Evolutionary conservation across 2,797 vertebrate species (phyloP), one percentile per base, ranked within the genome.

Genomic region (Etheostoma nigrum): DNA sequence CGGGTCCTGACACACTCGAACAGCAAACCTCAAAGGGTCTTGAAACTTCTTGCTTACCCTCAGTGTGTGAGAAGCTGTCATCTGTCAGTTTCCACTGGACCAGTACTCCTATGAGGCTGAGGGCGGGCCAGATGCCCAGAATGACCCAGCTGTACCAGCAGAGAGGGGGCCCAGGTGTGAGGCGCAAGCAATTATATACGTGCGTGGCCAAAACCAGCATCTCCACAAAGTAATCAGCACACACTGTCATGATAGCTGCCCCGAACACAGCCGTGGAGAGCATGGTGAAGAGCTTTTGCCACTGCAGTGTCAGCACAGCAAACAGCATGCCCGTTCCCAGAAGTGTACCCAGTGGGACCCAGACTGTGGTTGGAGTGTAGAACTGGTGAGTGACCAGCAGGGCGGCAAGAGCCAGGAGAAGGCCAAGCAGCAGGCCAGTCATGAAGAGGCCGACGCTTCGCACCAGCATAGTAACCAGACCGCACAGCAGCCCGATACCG

Each of bases 61-160:
- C 94, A 0, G 94, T 91, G 81, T 96, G 97, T 16, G 94, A 96
- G 91, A 93, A 94, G 74, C 95, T 95, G 72, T 95, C 92, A 9
- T 95, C 95, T 0, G 95, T 96, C 84, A 98, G 86, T 85, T 96
- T 97, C 96, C 96, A 97, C 85, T 97, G 97, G 47, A 97, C 92
- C 86, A 97, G 90, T 21, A 92, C 85, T 65, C 96, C 96, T 73
- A 97, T 88, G 30, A 96, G 49, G 84, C 95, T 95, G 70, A 98
- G 95, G 15, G 88, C 74, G 5, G 96, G 96, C 97, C 97, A 98
- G 82, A 96, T 92, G 2, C 94, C 95, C 89, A 97, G 91, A 79
- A 97, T 95, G 74, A 95, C 96, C 97, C 96, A 97, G 90, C 96
- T 96, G 89, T 95, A 96, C 96, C 97, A 98, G 94, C 97, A 98